Base-by-base conservation (phyloP, 2,797 vertebrate genomes). In the Ceryle rudis region DNA sequence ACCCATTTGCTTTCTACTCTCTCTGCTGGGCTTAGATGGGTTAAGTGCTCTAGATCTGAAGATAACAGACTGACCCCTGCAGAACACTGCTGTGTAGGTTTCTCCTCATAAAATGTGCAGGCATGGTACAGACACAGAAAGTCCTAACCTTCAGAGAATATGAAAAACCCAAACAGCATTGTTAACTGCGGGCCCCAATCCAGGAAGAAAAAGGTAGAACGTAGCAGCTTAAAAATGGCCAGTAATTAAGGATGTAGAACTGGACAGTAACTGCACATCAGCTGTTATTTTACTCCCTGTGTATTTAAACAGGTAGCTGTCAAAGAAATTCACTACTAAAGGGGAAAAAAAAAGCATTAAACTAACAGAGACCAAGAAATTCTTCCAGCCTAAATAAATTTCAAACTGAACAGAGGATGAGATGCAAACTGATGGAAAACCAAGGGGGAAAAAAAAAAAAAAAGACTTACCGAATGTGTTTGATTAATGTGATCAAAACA, bases 391-490 rank as follows among this genome's bases (percentile, higher is more conserved):
- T 72, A 55, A 77, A 44, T 25, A 62, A 35, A 57, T 51, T 61
- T 86, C 62, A 51, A 49, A 67, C 16, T 21, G 37, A n/a, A 58
- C 13, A 75, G 18, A 52, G 42, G 10, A 90, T 4, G 6, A 73
- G 20, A 74, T 58, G 57, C 41, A 94, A 90, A 87, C 1, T 17
- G 6, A 61, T 41, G 39, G 31, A 47, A 54, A 69, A 42, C 41
- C 41, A 10, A 26, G 5, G 41, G 20, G 10, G 6, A 49, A 60
- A 35, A 7, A 15, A 33, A 41, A 22, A 57, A 16, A 6, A 28
- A 35, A n/a, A 1, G 9, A 67, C 95, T 98, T 98, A 99, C 99
- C 98, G 97, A 89, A 99, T 97, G 54, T 98, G 98, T 92, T 97
- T 98, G 70, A 97, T 89, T 86, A 99, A 79, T 0, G 86, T 79